Conservation (phyloP, 2,888 invertebrate genomes). For the Spilosoma lubricipeda region DNA sequence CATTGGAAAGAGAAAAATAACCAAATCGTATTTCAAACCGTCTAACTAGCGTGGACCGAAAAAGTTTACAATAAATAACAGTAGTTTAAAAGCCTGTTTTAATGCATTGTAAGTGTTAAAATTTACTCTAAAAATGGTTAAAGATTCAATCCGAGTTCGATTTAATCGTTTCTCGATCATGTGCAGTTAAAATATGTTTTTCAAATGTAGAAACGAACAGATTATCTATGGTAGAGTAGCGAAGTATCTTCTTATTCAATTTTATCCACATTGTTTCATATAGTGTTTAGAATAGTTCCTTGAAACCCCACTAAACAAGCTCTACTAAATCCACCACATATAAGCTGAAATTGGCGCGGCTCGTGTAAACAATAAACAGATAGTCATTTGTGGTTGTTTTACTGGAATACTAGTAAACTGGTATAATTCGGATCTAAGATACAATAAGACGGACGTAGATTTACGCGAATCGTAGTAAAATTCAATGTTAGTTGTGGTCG, state of each 20-base stretch:
- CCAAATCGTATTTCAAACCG: too few species aligned
- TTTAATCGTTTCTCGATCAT: too few species aligned
- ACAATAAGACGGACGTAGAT: background rate
- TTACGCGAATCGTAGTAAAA: background rate
- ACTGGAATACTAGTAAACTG: conserved; percentile 6
- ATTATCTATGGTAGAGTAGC: background rate
- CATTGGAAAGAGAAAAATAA: too few species aligned
- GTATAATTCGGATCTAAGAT: background rate
- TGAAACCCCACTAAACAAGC: background rate
- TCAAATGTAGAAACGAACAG: too few species aligned
- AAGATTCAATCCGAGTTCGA: too few species aligned
- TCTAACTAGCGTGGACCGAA: too few species aligned
- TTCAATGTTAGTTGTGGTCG: background rate
- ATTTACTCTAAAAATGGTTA: too few species aligned
- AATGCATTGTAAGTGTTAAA: too few species aligned
- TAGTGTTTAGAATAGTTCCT: background rate
- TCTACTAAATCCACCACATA: conserved; percentile 7
- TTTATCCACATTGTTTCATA: background rate
- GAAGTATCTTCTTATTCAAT: background rate
- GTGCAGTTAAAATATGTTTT: too few species aligned
- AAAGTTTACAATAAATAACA: too few species aligned
- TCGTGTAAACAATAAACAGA: conserved; percentile 19
- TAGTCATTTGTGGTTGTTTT: conserved; percentile 18
- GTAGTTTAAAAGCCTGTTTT: too few species aligned
- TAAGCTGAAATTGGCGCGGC: conserved; percentile 16